Base-by-base conservation (phyloP, 2,888 invertebrate species). In the Cantharis rustica region DNA sequence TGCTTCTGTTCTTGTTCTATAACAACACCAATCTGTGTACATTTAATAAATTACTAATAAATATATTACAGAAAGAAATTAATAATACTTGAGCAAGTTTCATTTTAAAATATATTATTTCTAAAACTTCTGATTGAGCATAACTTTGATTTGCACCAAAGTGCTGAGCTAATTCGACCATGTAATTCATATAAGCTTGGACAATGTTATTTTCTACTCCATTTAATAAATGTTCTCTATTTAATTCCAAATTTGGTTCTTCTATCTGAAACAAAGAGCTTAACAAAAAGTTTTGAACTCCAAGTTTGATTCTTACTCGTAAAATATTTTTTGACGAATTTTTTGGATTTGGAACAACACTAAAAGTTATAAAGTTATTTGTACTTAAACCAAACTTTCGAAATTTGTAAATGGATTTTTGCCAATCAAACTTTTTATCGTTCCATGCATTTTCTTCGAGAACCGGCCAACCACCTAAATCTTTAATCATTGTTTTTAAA, bases 381-480 rank as follows among this genome's bases (percentile, higher is more conserved):
- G 95, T 94, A 79, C 95, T 95, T 88, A 96, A 96, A 1, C 97
- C 97, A 70, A 92, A 89, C 71, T 90, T 88, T 63, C 96, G 91
- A 89, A 96, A 96, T 79, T 92, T 93, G 89, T 95, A 96, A 10
- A 96, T 94, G 0, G 95, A 93, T 81, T 94, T 90, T 83, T 93
- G 93, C 97, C 97, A 97, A 79, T 92, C 91, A 90, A 95, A 97
- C 13, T 89, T 87, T 0, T 87, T 87, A 3, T 92, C 92, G 81
- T 93, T 91, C 97, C 97, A 97, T 0, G 85, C 80, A 26, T 92
- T 90, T 0, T 94, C 96, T 80, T 94, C 93, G 61, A 97, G 89
- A 13, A 95, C 94, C 0, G 98, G 98, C 98, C 98, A 98, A 3
- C 97, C 97, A 0, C 98, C 98, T 23, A 98, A 90, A 15, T 91